Evolutionary conservation across 2,888 invertebrate genomes (phyloP), one percentile per base, ranked within the genome.

Genomic region (Crepidodera aurea): DNA sequence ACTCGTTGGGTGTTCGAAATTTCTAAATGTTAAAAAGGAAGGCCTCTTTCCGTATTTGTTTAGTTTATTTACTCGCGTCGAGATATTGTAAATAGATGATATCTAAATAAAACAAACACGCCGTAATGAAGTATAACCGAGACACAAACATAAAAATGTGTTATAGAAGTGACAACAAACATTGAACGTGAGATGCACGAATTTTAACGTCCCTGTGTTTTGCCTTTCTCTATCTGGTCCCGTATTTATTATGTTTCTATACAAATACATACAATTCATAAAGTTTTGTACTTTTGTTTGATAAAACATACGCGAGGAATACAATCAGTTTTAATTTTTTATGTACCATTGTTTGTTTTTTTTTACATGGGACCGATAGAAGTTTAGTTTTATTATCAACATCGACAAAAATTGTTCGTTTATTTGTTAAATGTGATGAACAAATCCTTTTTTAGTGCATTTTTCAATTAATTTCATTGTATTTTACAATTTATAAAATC

Each of bases 51-150:
- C 40, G 22, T 55, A 39, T 55, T 46, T 55, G 55, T 46, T 55
- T 34, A 32, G 55, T 55, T 55, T 55, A 55, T 55, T 55, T 55
- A 32, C 44, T 46, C 46, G n/a, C 44, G 55, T 34, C 55, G 46
- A 55, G 55, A 55, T 55, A 55, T 55, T 55, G 55, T 55, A 55
- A 55, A 55, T 55, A 55, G 55, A 55, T 55, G 55, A 55, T 55
- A 55, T 55, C 55, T 55, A 46, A 55, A 55, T 44, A 55, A 46
- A 55, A 55, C 55, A 55, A 55, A 40, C 46, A 55, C 6, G 34
- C 44, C 13, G 55, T 46, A 55, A 55, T 55, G 55, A 55, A 55
- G 55, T 54, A 42, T 55, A 46, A 55, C 34, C 46, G 55, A 55
- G 55, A 44, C 55, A 34, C 55, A 46, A 55, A 55, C 46, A 55